phyloP scores from a whole-genome alignment of 2,113 vertebrate genomes.

The Anser brachyrhynchus region DNA sequence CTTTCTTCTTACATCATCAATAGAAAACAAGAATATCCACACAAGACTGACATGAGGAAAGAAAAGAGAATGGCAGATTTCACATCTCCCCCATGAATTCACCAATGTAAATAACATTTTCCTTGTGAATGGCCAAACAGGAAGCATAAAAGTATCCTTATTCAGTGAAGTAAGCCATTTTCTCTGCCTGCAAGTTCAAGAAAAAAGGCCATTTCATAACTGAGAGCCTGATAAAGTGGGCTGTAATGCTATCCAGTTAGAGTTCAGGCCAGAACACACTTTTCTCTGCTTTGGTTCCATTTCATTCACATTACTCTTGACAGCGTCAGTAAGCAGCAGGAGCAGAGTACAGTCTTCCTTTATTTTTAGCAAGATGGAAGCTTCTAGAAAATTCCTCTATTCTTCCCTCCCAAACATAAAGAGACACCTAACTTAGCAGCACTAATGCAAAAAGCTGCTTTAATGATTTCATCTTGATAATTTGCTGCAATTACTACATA shows the following conservation, averaged over 20 bases:
- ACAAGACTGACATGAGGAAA: not conserved
- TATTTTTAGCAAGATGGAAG: not conserved
- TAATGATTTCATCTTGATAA: not conserved
- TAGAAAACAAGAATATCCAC: not conserved
- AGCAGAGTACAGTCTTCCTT: not conserved
- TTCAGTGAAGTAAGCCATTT: not conserved
- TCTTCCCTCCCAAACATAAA: not conserved
- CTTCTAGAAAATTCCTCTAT: not conserved
- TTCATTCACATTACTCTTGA: not conserved
- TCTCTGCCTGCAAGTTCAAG: not conserved
- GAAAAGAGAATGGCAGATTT: not conserved
- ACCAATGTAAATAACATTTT: not conserved
- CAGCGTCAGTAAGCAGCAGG: not conserved
- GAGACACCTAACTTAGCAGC: not conserved
- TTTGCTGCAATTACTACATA: not conserved
- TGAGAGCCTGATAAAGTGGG: not conserved
- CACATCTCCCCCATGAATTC: not conserved
- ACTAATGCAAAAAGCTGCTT: not conserved
- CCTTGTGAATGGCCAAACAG: not conserved
- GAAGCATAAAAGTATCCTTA: constrained; percentile 1
- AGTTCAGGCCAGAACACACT: not conserved
- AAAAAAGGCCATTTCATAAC: not conserved
- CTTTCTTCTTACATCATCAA: not conserved
- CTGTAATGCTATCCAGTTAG: not conserved
- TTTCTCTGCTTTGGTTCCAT: not conserved